Evolutionary conservation across 2,797 vertebrate genomes (phyloP), one percentile per base, ranked within the genome.

Genomic region (Hozukius guyotensis): DNA sequence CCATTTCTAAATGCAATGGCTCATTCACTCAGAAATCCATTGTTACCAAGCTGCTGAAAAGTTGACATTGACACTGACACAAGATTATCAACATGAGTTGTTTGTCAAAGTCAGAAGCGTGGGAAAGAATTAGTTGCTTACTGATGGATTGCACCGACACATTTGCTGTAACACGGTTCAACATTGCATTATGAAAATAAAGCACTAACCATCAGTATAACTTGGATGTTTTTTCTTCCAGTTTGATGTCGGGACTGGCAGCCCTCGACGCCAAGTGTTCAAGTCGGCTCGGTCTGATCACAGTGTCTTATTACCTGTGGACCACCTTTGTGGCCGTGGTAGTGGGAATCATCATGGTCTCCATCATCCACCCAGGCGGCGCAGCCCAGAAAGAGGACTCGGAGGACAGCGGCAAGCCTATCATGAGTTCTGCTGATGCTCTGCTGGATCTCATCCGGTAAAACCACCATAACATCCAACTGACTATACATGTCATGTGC

Each of bases 401-500:
- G 0, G 97, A 97, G 86, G 97, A 97, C 83, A 96, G 97, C 0
- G 92, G 96, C 49, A 99, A 98, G 79, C 96, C 97, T 25, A 97
- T 99, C 80, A 97, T 98, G 97, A 99, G 98, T 87, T 99, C 98
- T 0, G 98, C 98, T 0, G 98, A 99, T 3, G 98, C 98, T 38
- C 95, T 99, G 86, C 95, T 99, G 34, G 98, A 99, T 92, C 96
- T 99, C 79, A 98, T 99, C 89, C 95, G 98, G 98, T 99, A 96
- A 96, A 85, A 76, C 5, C 52, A 4, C 2, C 3, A 8, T 20
- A 8, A 46, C 57, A 56, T 25, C 18, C 22, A 14, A 25, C 34
- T 12, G 55, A 27, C 25, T 42, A 8, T 4, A 25, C 13, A 60
- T 46, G 42, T 46, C 42, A 46, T 25, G 24, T 56, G 2, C 32